These are phyloP conservation scores for Coryphaenoides rupestris DNA, from an alignment of 2,113 vertebrate species.

Conservation along the genomic window DNA sequence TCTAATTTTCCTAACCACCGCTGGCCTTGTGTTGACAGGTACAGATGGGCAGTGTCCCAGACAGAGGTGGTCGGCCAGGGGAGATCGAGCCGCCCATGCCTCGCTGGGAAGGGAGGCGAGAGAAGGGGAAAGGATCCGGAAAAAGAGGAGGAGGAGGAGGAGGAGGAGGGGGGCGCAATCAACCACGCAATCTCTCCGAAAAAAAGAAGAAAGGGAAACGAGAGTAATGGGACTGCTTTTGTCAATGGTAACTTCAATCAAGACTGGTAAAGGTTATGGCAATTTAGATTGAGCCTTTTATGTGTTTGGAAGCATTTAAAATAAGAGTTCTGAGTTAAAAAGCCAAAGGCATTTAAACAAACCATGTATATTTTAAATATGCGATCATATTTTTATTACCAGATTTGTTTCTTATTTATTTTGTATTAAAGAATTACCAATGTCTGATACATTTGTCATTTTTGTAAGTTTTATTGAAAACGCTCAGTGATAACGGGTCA, in stretches of 20 bases:
- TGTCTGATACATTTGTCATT: no score
- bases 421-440: no score
- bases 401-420: no score
- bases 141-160: slow-evolving; percentile 47
- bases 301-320: no score
- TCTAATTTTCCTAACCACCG: background rate
- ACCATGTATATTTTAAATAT: no score
- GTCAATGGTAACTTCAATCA: background rate
- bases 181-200: slow-evolving; percentile 47
- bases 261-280: no score
- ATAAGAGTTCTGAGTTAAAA: no score
- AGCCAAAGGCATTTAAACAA: no score
- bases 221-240: slow-evolving; percentile 15
- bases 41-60: slow-evolving; percentile 81
- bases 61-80: slow-evolving; percentile 82
- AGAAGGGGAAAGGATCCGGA: slow-evolving; percentile 42
- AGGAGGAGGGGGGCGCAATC: slow-evolving; percentile 34
- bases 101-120: slow-evolving; percentile 67
- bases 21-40: slow-evolving; percentile 56
- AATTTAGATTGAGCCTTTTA: no score
- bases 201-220: slow-evolving; percentile 63
- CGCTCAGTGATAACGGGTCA: no score
- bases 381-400: no score
- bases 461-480: no score
- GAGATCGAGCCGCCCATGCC: slow-evolving; percentile 88